These are phyloP conservation scores for Lutraria lutraria DNA, from an alignment of 2,888 invertebrate genomes.

Conservation along the genomic window DNA sequence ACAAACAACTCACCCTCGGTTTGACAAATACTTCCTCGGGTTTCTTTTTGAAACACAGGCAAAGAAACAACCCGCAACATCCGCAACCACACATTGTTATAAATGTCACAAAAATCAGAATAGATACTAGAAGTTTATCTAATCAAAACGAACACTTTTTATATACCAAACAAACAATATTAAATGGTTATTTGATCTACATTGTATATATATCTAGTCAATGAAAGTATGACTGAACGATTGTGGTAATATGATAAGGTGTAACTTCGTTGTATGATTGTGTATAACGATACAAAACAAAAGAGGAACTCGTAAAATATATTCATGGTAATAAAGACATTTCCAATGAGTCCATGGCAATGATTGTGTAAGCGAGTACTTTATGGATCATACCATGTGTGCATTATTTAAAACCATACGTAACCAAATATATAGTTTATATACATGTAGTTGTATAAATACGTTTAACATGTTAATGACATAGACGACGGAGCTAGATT, in stretches of 20 bases:
- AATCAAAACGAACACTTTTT: not conserved
- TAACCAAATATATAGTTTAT: too few relatives aligned
- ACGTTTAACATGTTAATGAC: too few relatives aligned
- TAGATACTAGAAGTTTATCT: not conserved
- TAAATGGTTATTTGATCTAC: not conserved
- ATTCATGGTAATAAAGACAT: too few relatives aligned
- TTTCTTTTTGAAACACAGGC: slow-evolving; percentile 71
- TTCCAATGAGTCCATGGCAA: too few relatives aligned
- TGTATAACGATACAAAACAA: not conserved
- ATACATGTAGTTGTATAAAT: too few relatives aligned
- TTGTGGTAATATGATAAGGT: not conserved
- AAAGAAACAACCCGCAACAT: slow-evolving; percentile 65
- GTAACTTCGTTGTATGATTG: not conserved
- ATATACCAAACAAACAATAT: not conserved
- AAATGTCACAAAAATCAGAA: not conserved
- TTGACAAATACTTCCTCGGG: slow-evolving; percentile 72
- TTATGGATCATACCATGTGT: too few relatives aligned
- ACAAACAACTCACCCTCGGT: slow-evolving; percentile 63
- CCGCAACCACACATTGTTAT: slow-evolving; percentile 20
- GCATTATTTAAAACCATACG: too few relatives aligned
- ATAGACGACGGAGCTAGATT: too few relatives aligned
- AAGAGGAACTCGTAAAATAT: not conserved
- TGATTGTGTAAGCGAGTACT: too few relatives aligned
- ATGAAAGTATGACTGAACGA: slow-evolving; percentile 10
- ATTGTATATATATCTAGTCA: not conserved